Percentiles rank a stretch among this genome's conserved stretches.
These are phyloP conservation scores for Mesoclemmys tuberculata DNA, from an alignment of 2,113 vertebrate genomes.

Conservation along the genomic window DNA sequence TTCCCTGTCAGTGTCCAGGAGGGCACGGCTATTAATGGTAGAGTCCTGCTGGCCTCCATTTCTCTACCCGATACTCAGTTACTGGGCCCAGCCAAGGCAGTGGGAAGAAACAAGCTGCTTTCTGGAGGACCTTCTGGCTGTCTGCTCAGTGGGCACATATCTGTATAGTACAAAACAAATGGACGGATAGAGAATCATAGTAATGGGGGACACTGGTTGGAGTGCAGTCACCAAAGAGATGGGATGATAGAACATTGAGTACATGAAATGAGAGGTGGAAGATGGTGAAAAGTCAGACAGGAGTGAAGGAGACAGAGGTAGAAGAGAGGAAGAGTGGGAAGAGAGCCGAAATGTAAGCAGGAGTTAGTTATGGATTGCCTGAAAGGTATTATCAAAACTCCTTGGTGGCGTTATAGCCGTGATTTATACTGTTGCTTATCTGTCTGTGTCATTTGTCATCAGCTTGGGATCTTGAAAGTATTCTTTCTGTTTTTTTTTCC, in stretches of 20 bases:
- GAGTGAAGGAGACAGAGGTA: neutral
- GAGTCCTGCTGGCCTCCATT: neutral
- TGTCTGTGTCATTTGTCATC: neutral
- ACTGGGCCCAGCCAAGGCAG: neutral
- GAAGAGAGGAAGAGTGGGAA: neutral
- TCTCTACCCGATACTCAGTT: neutral
- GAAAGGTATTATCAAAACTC: slow-evolving; percentile 41
- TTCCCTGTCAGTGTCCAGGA: neutral
- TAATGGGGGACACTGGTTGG: neutral
- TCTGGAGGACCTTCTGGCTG: neutral
- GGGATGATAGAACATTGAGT: rapidly evolving
- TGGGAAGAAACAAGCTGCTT: neutral
- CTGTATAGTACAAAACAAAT: neutral
- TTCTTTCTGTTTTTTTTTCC: neutral
- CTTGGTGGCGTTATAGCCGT: rapidly evolving
- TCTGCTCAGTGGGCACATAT: neutral
- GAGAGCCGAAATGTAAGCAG: neutral
- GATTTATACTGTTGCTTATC: neutral
- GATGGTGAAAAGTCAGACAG: neutral
- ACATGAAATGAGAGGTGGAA: neutral
- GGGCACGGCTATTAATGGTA: neutral
- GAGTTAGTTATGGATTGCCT: slow-evolving; percentile 12
- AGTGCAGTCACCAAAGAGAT: neutral
- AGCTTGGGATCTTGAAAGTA: neutral
- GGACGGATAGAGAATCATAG: neutral